Evolutionary conservation across 2,797 vertebrate species (phyloP).

Genomic region (Gallinago nigripennis): DNA sequence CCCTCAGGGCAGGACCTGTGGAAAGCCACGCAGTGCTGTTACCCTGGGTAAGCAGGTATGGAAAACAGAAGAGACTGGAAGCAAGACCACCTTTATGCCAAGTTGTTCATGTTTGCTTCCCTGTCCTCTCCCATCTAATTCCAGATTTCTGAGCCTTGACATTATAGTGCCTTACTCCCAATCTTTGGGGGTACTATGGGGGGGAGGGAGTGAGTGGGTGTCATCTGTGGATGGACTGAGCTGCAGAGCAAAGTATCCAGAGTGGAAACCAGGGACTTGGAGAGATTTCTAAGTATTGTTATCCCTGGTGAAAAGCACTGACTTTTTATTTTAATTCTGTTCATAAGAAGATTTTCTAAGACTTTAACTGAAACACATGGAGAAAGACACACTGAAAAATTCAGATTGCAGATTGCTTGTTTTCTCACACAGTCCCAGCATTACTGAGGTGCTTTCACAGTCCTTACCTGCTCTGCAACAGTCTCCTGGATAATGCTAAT

Average conservation of each 20-base stretch:
- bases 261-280: neutral
- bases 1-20: accelerated
- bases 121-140: neutral
- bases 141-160: neutral
- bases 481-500: neutral
- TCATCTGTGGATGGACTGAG: neutral
- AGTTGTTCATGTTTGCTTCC: neutral
- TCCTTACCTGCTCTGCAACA: neutral
- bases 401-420: neutral
- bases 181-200: accelerated
- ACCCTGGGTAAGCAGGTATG: neutral
- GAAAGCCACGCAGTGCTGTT: neutral
- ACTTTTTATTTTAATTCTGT: neutral
- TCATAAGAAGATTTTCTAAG: neutral
- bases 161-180: neutral
- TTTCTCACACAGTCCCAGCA: neutral
- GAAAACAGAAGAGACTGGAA: neutral
- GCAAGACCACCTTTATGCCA: neutral
- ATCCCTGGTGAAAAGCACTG: neutral
- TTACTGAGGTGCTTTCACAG: neutral
- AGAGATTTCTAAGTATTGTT: neutral
- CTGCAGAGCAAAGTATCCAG: neutral
- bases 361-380: neutral
- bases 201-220: neutral
- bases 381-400: neutral